phyloP scores from a whole-genome alignment of 2,797 vertebrate species.

The Atherinosoma microstoma region DNA sequence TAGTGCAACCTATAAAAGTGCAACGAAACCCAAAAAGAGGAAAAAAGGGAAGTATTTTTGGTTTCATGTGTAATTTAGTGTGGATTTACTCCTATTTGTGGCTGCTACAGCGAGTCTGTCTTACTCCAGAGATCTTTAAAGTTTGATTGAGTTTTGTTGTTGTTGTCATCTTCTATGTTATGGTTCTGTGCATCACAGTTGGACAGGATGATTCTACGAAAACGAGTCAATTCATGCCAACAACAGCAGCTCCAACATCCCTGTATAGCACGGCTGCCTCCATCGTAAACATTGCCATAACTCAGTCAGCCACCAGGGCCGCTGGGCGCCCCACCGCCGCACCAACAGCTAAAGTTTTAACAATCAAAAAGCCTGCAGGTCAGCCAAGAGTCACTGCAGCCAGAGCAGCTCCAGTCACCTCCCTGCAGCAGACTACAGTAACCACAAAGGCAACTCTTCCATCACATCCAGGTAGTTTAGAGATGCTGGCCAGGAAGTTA shows the following conservation, averaged over 20 bases:
- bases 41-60: background rate
- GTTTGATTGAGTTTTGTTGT: constrained; percentile 7
- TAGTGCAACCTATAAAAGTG: background rate
- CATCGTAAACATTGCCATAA: constrained; percentile 9
- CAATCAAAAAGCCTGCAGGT: constrained; percentile 52
- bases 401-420: constrained; percentile 47
- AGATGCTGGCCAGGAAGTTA: background rate
- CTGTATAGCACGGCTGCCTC: constrained; percentile 38
- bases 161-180: constrained; percentile 13
- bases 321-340: constrained; percentile 44
- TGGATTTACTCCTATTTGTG: constrained; percentile 2
- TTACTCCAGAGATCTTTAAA: background rate
- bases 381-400: constrained; percentile 47
- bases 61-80: background rate
- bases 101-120: background rate
- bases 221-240: constrained; percentile 41
- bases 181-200: constrained; percentile 70
- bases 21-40: background rate
- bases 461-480: constrained; percentile 58
- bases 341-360: constrained; percentile 36
- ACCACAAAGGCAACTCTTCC: constrained; percentile 40
- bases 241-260: constrained; percentile 55
- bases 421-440: constrained; percentile 26
- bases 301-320: constrained; percentile 47
- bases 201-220: constrained; percentile 49